These are phyloP conservation scores for Sebastes kiyomatsui DNA, from an alignment of 2,797 vertebrate species.

Conservation along the genomic window DNA sequence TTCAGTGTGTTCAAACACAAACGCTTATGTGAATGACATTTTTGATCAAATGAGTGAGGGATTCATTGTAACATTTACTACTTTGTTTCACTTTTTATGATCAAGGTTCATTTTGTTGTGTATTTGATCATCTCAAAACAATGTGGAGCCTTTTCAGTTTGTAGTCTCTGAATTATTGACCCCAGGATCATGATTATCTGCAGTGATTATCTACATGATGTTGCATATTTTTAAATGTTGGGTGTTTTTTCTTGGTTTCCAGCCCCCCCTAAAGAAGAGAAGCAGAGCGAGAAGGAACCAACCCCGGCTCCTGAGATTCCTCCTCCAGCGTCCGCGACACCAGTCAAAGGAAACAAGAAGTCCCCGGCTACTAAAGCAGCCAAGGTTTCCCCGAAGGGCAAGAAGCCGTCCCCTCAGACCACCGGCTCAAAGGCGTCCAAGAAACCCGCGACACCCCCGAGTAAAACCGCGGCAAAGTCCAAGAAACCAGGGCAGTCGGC, in stretches of 20 bases:
- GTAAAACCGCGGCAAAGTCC: constrained; percentile 60
- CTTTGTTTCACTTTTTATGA: neutral
- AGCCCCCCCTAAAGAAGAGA: constrained; percentile 77
- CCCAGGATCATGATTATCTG: neutral
- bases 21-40: neutral
- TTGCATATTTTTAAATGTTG: constrained; percentile 34
- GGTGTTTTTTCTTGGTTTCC: constrained; percentile 56
- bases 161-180: neutral
- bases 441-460: constrained; percentile 50
- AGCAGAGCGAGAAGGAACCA: constrained; percentile 71
- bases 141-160: neutral
- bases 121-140: neutral
- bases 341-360: constrained; percentile 72
- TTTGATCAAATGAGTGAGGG: neutral
- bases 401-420: constrained; percentile 74
- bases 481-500: constrained; percentile 76
- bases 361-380: constrained; percentile 51
- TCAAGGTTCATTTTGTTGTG: neutral
- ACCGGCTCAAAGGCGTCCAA: constrained; percentile 74
- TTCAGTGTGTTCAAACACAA: neutral
- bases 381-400: constrained; percentile 76
- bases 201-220: neutral
- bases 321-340: constrained; percentile 32
- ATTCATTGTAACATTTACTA: neutral
- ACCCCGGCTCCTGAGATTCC: constrained; percentile 70